Evolutionary conservation across 92 coral and sea anemone genomes (phyloP), one percentile per base, ranked within the genome.

Genomic region (Chrysogorgia sp.): DNA sequence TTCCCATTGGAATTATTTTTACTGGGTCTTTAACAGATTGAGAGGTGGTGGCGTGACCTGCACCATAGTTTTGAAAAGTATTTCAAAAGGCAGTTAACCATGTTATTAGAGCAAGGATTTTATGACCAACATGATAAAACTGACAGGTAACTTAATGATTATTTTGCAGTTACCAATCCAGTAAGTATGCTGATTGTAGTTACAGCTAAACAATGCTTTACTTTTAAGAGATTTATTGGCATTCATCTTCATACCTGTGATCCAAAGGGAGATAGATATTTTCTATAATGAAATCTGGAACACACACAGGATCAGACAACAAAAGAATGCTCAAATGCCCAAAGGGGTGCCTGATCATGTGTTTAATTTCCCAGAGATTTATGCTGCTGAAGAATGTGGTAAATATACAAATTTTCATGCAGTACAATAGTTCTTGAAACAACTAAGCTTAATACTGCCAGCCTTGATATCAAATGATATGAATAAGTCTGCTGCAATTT

Each of bases 11-110:
- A n/a, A n/a, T n/a, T n/a, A n/a, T n/a, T n/a, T n/a, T n/a, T n/a
- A n/a, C n/a, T n/a, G n/a, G n/a, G n/a, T n/a, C n/a, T n/a, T 71
- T 58, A 40, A 13, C 81, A 87, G 91, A 87, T 87, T 17, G 91
- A 87, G 40, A 83, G 91, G 48, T 87, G 91, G 83, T 86, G 90
- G 87, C 84, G 77, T 67, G 90, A 86, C 40, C 82, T 86, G 7
- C 87, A 86, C 57, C 64, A 76, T 28, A 74, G 88, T 20, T 43
- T 71, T 34, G 88, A 87, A 64, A 87, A 80, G 53, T 87, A 37
- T 66, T 87, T 87, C 63, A 83, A 83, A 55, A 71, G 85, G 24
- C 84, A 87, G 70, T 40, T 87, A 52, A 25, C 71, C 49, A 83
- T 70, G 91, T 64, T 87, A 50, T 65, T 83, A 10, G 87, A 87